Percentiles rank a stretch among this genome's conserved stretches.
These are phyloP conservation scores for Pogonomyrmex barbatus DNA, from an alignment of 1,140 invertebrate species.

Conservation along the genomic window DNA sequence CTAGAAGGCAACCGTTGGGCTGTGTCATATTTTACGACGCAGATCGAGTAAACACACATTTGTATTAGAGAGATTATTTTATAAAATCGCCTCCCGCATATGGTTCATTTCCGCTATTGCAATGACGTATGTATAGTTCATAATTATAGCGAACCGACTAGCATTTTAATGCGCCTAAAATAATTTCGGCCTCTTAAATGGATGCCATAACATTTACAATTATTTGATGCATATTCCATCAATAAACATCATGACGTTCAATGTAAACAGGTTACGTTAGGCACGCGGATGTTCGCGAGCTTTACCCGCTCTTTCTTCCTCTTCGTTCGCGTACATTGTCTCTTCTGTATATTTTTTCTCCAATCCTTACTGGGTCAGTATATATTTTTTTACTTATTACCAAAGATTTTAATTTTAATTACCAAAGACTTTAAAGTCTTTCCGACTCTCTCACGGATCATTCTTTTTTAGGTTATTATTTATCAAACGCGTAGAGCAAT, in stretches of 20 bases:
- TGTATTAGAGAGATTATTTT: slow-evolving; percentile 22
- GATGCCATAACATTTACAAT: slow-evolving; percentile 53
- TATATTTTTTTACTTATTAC: not conserved
- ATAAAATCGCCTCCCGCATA: slow-evolving; percentile 3
- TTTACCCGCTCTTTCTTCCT: slow-evolving; percentile 16
- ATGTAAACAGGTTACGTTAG: slow-evolving; percentile 36
- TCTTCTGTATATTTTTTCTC: slow-evolving; percentile 40
- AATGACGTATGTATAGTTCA: slow-evolving; percentile 1
- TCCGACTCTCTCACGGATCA: not conserved
- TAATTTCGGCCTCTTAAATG: slow-evolving; percentile 1
- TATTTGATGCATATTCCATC: slow-evolving; percentile 49
- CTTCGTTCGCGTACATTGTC: slow-evolving; percentile 42
- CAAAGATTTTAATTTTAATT: not conserved
- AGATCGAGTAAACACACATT: slow-evolving; percentile 8
- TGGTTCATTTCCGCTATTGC: slow-evolving; percentile 4
- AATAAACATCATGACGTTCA: slow-evolving; percentile 31
- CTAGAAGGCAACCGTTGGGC: not conserved
- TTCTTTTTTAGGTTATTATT: not conserved
- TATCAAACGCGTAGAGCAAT: not conserved
- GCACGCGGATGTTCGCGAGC: not conserved
- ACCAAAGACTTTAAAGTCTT: not conserved
- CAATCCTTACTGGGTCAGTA: slow-evolving; percentile 33
- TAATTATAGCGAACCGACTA: not conserved
- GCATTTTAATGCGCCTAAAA: slow-evolving; percentile 44
- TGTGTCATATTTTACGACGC: not conserved